Evolutionary conservation across 2,888 invertebrate genomes (phyloP).

Genomic region (Patella depressa): DNA sequence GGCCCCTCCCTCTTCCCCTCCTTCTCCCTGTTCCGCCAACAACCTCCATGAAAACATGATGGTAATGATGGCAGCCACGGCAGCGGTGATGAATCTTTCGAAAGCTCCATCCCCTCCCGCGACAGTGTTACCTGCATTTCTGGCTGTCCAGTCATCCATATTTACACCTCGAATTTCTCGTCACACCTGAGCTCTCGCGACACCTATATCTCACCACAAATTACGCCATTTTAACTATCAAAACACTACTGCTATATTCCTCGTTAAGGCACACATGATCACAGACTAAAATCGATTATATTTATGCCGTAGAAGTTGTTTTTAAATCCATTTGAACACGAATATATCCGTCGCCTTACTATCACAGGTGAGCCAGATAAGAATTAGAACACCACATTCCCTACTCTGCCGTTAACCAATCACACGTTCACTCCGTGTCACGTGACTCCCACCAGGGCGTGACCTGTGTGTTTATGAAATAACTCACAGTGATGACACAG

Average conservation of each 20-base stretch:
- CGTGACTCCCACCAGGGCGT: neutral
- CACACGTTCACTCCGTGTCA: neutral
- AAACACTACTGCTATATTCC: neutral
- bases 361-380: neutral
- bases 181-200: slow-evolving; percentile 9
- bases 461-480: slow-evolving; percentile 6
- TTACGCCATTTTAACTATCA: slow-evolving; percentile 1
- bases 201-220: neutral
- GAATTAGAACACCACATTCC: slow-evolving; percentile 5
- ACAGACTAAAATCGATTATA: too few relatives aligned
- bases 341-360: too few relatives aligned
- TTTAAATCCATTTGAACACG: too few relatives aligned
- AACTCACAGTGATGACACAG: neutral
- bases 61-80: slow-evolving; percentile 66
- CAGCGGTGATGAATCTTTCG: slow-evolving; percentile 66
- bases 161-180: neutral
- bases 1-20: slow-evolving; percentile 18
- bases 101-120: slow-evolving; percentile 60
- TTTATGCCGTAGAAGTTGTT: too few relatives aligned
- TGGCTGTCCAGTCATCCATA: slow-evolving; percentile 18
- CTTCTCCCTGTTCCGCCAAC: slow-evolving; percentile 55
- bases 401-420: neutral
- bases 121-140: slow-evolving; percentile 29
- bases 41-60: slow-evolving; percentile 68
- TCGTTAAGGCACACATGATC: neutral